Conservation (phyloP, 2,113 vertebrate genomes). For the Sphaerodactylus townsendi region DNA sequence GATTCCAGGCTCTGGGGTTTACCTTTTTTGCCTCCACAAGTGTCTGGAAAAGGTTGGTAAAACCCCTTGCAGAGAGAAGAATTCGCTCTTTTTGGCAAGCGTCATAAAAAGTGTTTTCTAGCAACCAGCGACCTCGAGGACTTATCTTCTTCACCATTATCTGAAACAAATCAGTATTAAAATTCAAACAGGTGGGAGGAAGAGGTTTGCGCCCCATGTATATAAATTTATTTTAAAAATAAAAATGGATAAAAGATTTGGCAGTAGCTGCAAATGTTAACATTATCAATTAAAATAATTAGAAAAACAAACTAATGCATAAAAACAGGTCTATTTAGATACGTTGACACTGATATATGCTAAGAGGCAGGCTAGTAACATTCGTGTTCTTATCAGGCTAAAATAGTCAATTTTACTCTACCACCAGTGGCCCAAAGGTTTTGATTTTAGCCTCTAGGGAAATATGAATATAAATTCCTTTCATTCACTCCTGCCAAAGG, state of each 20-base stretch:
- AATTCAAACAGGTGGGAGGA: neutral
- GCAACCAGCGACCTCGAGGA: slow-evolving; percentile 47
- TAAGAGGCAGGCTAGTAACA: neutral
- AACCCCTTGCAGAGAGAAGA: slow-evolving; percentile 70
- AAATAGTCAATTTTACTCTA: neutral
- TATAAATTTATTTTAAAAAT: neutral
- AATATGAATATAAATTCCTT: neutral
- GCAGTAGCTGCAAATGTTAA: neutral
- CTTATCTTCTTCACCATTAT: slow-evolving; percentile 75
- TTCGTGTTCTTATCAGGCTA: neutral
- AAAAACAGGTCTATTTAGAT: no score
- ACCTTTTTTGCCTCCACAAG: slow-evolving; percentile 76
- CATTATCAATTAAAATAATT: no score
- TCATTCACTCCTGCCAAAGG: neutral
- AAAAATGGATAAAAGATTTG: neutral
- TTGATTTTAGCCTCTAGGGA: neutral
- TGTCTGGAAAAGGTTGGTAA: slow-evolving; percentile 72
- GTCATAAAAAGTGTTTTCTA: slow-evolving; percentile 63
- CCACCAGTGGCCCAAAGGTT: neutral
- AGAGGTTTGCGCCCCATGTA: neutral
- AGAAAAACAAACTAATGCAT: no score
- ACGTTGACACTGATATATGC: neutral
- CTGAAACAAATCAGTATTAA: slow-evolving; percentile 25
- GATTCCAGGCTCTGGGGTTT: neutral
- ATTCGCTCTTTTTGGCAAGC: slow-evolving; percentile 62